A percentile compares a stretch with the other conserved stretches of the same genome.
Evolutionary conservation across 2,797 vertebrate genomes (phyloP).

Genomic region (Naso thynnoides): DNA sequence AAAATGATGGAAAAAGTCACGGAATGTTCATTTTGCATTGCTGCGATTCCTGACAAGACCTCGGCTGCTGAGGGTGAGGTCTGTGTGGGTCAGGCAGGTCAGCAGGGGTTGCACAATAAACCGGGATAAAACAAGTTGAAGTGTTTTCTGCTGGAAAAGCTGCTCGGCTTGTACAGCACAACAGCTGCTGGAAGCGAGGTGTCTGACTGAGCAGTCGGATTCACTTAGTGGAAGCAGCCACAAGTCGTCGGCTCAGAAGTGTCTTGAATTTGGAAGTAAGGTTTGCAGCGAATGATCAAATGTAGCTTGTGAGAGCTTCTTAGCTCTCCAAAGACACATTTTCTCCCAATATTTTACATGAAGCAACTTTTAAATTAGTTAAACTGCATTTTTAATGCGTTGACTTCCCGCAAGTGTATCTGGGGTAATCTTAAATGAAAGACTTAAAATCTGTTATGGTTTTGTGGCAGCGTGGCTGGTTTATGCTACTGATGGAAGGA

Average conservation of each 20-base stretch:
- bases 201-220: constrained; percentile 34
- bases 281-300: constrained; percentile 22
- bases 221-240: constrained; percentile 25
- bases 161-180: constrained; percentile 13
- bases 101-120: constrained; percentile 5
- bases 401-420: not conserved
- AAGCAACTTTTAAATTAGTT: not conserved
- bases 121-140: not conserved
- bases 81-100: constrained; percentile 30
- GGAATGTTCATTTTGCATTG: not conserved
- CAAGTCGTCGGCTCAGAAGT: constrained; percentile 15
- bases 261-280: constrained; percentile 1
- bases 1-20: constrained; percentile 1
- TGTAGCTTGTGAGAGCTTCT: not conserved
- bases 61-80: not conserved
- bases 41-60: constrained; percentile 20
- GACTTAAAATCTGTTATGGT: not conserved
- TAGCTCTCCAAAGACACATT: not conserved
- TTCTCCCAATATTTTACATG: not conserved
- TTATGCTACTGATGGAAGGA: not conserved
- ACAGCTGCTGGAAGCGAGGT: constrained; percentile 25
- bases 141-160: constrained; percentile 22
- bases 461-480: not conserved
- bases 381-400: not conserved
- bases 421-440: not conserved